These are phyloP conservation scores for Eudemis profundana DNA, from an alignment of 2,888 invertebrate genomes.

Conservation along the genomic window DNA sequence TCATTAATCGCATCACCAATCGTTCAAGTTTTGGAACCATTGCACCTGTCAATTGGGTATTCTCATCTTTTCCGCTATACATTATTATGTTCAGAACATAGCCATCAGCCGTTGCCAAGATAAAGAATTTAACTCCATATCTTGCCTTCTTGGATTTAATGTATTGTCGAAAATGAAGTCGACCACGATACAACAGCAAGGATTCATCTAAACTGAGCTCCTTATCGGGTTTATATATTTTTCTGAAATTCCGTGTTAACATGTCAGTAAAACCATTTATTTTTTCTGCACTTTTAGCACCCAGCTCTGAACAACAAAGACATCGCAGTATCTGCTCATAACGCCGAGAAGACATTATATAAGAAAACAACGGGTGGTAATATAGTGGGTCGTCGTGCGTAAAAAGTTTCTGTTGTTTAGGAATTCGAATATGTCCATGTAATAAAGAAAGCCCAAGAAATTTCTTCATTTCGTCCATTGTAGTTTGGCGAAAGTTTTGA, in stretches of 20 bases:
- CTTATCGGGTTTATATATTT: constrained; percentile 47
- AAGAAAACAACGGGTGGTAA: constrained; percentile 38
- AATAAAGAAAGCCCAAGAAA: constrained; percentile 38
- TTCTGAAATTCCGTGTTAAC: constrained; percentile 47
- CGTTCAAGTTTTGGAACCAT: constrained; percentile 45
- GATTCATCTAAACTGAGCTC: constrained; percentile 52
- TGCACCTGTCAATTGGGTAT: not conserved
- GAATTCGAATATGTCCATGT: constrained; percentile 41
- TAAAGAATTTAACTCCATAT: constrained; percentile 55
- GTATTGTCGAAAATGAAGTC: constrained; percentile 51
- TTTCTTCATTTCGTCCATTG: constrained; percentile 39
- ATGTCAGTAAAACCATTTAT: constrained; percentile 47
- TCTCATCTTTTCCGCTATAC: constrained; percentile 18
- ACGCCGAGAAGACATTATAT: constrained; percentile 36
- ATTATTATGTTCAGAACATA: constrained; percentile 48
- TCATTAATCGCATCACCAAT: constrained; percentile 46
- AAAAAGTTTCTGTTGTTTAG: constrained; percentile 37
- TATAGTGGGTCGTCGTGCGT: constrained; percentile 23
- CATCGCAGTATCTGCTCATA: constrained; percentile 50
- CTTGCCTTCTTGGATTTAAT: constrained; percentile 53
- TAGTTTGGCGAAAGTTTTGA: constrained; percentile 23
- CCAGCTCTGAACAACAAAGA: constrained; percentile 47
- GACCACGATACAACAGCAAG: constrained; percentile 49
- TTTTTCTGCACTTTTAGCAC: constrained; percentile 49
- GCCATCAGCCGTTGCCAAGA: constrained; percentile 52